Evolutionary conservation across 2,888 invertebrate genomes (phyloP), one percentile per base, ranked within the genome.

Genomic region (Euzophera pinguis): DNA sequence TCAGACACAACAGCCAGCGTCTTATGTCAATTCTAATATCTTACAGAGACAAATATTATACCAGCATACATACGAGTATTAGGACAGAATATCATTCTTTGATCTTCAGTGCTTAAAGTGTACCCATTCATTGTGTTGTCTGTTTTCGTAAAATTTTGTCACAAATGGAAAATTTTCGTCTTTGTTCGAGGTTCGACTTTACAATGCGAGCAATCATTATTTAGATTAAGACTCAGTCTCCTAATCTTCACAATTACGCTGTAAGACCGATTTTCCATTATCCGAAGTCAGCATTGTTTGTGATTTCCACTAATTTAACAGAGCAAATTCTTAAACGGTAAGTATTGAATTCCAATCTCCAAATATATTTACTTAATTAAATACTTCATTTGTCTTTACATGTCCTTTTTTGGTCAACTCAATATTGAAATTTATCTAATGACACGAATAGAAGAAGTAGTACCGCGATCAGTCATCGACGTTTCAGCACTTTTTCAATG

Each of bases 161-260:
- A 32, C 10, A 47, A 10, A 6, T 47, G 47, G 47, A 47, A 47
- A 47, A 47, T 47, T 47, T 42, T 12, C 13, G 16, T 5, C 29
- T 13, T 43, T 29, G 43, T 29, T 29, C 43, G 13, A 43, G 43
- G 27, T 3, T 9, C 13, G 32, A 34, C 29, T 47, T 47, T 35
- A 47, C 47, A 32, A 32, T 14, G 47, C 29, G 34, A 35, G 47
- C 16, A 34, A 47, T 34, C 34, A 47, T 47, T 35, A 47, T 47
- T 47, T 34, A 47, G 35, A 47, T 47, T 47, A 47, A 35, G 35
- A 14, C 29, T 35, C 32, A 47, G 17, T 16, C 13, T 43, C 43
- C 29, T 43, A 43, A 43, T 43, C 43, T 43, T 13, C 29, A 43
- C 29, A 43, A 43, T 43, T 7, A 43, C 42, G 13, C 27, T 43